A percentile compares a stretch with the other conserved stretches of the same genome.
Evolutionary conservation across 2,797 vertebrate species (phyloP).

Genomic region (Atherinosoma microstoma): DNA sequence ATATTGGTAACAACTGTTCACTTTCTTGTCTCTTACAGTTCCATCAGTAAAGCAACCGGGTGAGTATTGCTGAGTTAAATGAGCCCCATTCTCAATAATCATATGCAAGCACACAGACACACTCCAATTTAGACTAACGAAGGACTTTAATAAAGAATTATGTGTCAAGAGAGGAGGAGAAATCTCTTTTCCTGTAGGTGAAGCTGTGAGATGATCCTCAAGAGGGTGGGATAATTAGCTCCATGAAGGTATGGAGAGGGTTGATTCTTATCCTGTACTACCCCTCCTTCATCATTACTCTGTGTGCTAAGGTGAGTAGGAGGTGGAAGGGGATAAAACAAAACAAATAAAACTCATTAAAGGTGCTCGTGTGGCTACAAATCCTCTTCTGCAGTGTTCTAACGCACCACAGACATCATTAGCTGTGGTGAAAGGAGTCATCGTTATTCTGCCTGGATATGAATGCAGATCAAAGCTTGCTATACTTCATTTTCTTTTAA

Average conservation of each 20-base stretch:
- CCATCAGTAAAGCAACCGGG: neutral
- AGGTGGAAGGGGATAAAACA: constrained; percentile 71
- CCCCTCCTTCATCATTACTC: constrained; percentile 58
- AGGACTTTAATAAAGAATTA: constrained; percentile 53
- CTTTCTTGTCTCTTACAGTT: neutral
- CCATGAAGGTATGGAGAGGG: constrained; percentile 58
- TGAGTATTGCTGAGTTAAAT: constrained; percentile 4
- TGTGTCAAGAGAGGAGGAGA: constrained; percentile 23
- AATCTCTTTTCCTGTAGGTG: constrained; percentile 48
- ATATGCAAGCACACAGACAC: constrained; percentile 4
- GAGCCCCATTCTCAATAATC: neutral
- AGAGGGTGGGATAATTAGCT: constrained; percentile 71
- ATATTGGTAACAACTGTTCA: fast-evolving
- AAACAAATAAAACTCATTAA: constrained; percentile 82
- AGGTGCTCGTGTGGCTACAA: constrained; percentile 60
- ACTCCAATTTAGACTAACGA: constrained; percentile 39
- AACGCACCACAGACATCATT: constrained; percentile 70
- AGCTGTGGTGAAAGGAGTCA: constrained; percentile 60
- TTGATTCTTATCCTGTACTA: constrained; percentile 45
- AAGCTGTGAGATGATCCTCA: constrained; percentile 57
- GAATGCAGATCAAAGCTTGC: constrained; percentile 74
- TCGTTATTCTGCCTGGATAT: constrained; percentile 75
- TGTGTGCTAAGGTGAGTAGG: constrained; percentile 61
- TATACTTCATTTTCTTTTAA: constrained; percentile 63
- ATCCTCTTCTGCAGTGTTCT: constrained; percentile 47